Conservation (phyloP, 2,888 invertebrate genomes). For the Cyaniris semiargus region DNA sequence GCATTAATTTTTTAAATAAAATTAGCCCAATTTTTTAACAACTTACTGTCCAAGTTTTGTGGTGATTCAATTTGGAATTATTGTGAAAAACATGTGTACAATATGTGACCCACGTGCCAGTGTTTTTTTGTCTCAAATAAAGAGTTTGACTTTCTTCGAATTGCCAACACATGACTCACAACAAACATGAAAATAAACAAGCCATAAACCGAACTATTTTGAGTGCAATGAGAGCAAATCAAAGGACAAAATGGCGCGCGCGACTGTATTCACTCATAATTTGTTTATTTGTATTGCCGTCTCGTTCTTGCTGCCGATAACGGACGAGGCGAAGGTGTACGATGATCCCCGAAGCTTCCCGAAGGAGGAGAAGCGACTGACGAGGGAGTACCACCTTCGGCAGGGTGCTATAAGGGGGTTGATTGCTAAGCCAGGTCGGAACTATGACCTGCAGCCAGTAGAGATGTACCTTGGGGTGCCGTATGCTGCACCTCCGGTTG, state of each 20-base stretch:
- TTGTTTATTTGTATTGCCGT: slow-evolving; percentile 76
- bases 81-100: neutral
- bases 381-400: slow-evolving; percentile 82
- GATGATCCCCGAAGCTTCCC: slow-evolving; percentile 58
- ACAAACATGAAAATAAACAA: slow-evolving; percentile 51
- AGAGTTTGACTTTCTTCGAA: slow-evolving; percentile 25
- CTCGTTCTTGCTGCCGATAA: slow-evolving; percentile 71
- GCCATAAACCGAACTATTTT: slow-evolving; percentile 49
- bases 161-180: slow-evolving; percentile 52
- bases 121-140: neutral
- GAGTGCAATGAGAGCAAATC: slow-evolving; percentile 54
- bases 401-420: slow-evolving; percentile 86
- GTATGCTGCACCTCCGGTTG: slow-evolving; percentile 89
- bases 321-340: slow-evolving; percentile 64
- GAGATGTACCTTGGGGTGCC: slow-evolving; percentile 90
- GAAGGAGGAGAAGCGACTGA: slow-evolving; percentile 70
- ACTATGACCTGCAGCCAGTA: slow-evolving; percentile 82
- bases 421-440: slow-evolving; percentile 82
- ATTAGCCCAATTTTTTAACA: no score
- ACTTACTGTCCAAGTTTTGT: no score
- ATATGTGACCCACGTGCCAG: neutral
- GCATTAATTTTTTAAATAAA: no score
- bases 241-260: slow-evolving; percentile 72
- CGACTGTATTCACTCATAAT: slow-evolving; percentile 69
- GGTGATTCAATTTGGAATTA: neutral